Conservation (phyloP, 2,888 invertebrate species). For the Leptinotarsa peninsularis region DNA sequence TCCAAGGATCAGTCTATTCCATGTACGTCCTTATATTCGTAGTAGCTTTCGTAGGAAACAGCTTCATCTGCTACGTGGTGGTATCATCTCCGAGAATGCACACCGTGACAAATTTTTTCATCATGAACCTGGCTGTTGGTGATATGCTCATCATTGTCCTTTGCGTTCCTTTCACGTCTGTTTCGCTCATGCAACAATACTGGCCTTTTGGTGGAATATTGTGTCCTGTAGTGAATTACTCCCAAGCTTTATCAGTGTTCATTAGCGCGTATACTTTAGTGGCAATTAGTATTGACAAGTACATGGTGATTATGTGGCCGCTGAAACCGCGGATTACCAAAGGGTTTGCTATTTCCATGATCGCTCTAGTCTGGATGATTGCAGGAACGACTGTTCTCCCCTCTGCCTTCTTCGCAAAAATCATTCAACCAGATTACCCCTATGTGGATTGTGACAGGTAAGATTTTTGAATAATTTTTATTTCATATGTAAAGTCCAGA, state of each 20-base stretch:
- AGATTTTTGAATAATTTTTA: slow-evolving; percentile 60
- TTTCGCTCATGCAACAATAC: slow-evolving; percentile 82
- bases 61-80: slow-evolving; percentile 88
- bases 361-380: slow-evolving; percentile 79
- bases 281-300: slow-evolving; percentile 91
- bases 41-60: slow-evolving; percentile 79
- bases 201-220: slow-evolving; percentile 90
- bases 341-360: slow-evolving; percentile 76
- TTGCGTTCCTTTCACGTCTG: slow-evolving; percentile 91
- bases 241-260: slow-evolving; percentile 83
- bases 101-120: slow-evolving; percentile 93
- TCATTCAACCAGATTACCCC: slow-evolving; percentile 70
- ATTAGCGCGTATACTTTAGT: slow-evolving; percentile 92
- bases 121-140: slow-evolving; percentile 88
- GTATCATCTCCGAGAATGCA: slow-evolving; percentile 86
- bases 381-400: slow-evolving; percentile 86
- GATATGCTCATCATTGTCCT: slow-evolving; percentile 91
- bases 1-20: slow-evolving; percentile 75
- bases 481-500: not conserved
- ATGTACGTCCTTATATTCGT: slow-evolving; percentile 80
- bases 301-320: slow-evolving; percentile 91
- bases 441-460: slow-evolving; percentile 76
- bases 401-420: slow-evolving; percentile 80
- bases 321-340: slow-evolving; percentile 84
- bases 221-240: slow-evolving; percentile 86